Percentiles rank a stretch among this genome's conserved stretches.
Conservation (phyloP, 2,888 invertebrate species). For the Drosophila vallismaia region DNA sequence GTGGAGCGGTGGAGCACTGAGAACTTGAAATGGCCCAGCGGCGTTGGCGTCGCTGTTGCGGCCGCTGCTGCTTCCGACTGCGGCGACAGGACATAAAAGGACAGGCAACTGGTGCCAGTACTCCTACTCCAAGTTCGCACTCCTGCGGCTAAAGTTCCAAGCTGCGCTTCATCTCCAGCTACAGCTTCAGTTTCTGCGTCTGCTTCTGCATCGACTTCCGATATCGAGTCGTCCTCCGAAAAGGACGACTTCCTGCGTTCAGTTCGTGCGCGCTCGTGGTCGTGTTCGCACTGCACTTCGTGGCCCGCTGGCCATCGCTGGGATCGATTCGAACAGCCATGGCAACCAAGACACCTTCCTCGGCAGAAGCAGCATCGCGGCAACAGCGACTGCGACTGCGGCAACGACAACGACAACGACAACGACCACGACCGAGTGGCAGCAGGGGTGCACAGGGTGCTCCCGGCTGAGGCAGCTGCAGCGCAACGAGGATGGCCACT, state of each 20-base stretch:
- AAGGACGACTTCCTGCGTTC: conserved; percentile 40
- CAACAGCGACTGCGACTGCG: conserved; percentile 29
- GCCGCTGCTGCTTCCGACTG: conserved; percentile 23
- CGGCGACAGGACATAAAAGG: conserved; percentile 80
- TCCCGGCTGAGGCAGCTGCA: conserved; percentile 26
- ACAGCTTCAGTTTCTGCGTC: conserved; percentile 1
- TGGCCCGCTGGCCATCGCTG: conserved; percentile 34
- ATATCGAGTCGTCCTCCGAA: conserved; percentile 3
- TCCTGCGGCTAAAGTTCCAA: conserved; percentile 67
- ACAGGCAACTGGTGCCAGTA: conserved; percentile 75
- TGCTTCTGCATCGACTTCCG: conserved; percentile 3
- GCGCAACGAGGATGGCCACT: conserved; percentile 45
- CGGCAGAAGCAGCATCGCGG: conserved; percentile 12
- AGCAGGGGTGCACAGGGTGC: conserved; percentile 36
- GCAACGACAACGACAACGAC: conserved; percentile 16
- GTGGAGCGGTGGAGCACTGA: conserved; percentile 9
- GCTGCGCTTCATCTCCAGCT: conserved; percentile 52
- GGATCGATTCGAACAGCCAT: conserved; percentile 66
- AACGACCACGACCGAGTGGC: conserved; percentile 42
- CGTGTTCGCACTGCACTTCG: conserved; percentile 67
- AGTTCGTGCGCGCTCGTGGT: conserved; percentile 74
- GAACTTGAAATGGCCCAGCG: conserved; percentile 51
- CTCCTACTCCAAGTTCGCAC: conserved; percentile 83
- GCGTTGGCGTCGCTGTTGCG: conserved; percentile 26
- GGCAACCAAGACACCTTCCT: conserved; percentile 44